Evolutionary conservation across 1,140 invertebrate genomes (phyloP).

Genomic region (Musca domestica): DNA sequence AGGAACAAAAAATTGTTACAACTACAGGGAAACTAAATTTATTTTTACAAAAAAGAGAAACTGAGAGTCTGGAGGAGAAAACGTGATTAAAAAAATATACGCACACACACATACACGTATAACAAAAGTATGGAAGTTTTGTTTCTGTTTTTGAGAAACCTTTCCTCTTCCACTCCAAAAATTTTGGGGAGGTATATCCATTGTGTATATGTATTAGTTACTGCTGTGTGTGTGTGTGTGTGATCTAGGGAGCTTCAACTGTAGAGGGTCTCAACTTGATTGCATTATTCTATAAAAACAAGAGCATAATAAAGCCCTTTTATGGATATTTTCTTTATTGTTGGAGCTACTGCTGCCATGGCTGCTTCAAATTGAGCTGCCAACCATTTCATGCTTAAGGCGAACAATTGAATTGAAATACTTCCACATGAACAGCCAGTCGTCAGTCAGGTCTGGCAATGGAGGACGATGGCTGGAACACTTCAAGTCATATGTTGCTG

Average conservation of each 20-base stretch:
- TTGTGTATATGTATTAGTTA: too few species aligned
- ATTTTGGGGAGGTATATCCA: too few species aligned
- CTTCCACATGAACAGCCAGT: too few species aligned
- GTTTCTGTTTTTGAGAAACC: too few species aligned
- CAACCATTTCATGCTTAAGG: slow-evolving; percentile 5
- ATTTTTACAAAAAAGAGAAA: neutral
- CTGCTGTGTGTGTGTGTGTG: neutral
- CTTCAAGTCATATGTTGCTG: too few species aligned
- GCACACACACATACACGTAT: neutral
- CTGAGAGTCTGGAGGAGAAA: neutral
- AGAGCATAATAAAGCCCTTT: slow-evolving; percentile 12
- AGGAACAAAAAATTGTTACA: too few species aligned
- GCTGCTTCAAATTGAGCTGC: neutral
- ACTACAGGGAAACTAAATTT: neutral
- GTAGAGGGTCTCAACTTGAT: slow-evolving; percentile 13
- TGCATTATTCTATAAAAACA: slow-evolving; percentile 20
- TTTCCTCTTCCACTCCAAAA: too few species aligned
- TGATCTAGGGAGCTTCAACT: neutral
- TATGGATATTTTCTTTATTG: slow-evolving; percentile 15
- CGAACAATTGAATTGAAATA: slow-evolving; percentile 14
- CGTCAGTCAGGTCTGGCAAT: too few species aligned
- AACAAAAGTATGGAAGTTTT: too few species aligned
- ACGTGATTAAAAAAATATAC: neutral
- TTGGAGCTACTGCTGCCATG: neutral
- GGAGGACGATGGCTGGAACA: too few species aligned